Evolutionary conservation across 2,113 vertebrate genomes (phyloP), one percentile per base, ranked within the genome.

Genomic region (Mesoclemmys tuberculata): DNA sequence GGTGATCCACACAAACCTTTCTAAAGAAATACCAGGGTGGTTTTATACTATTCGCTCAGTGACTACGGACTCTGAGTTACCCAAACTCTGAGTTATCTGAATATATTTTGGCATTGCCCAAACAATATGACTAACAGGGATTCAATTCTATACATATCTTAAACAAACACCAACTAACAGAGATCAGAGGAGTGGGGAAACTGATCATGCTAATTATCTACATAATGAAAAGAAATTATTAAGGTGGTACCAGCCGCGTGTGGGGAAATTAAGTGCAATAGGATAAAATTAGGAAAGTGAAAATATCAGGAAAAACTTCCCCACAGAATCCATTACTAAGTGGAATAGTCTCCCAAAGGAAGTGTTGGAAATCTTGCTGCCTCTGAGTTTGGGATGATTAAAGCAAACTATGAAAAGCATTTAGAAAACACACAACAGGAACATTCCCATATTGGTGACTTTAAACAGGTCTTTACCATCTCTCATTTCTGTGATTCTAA

Each of bases 1-100:
- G 22, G 18, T n/a, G 64, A 68, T 68, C n/a, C 35, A n/a, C 38
- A 22, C 64, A 38, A 10, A 64, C 6, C 64, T 54, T 44, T 14
- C 2, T 10, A 21, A 77, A 4, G 14, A 79, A 79, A 5, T 26
- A 27, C 0, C 0, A 2, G 54, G 71, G 0, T 48, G 1, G 10
- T 74, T 41, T 52, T 51, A 31, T 78, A 16, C 5, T 91, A 18
- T 51, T 3, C 1, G 46, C 81, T 84, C 14, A 6, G 1, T 10
- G 78, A 2, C 21, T 87, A 54, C 58, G 80, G 2, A 49, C 10
- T 21, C 2, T 80, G 85, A 88, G 29, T 27, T 24, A 64, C 56
- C 2, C 21, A 78, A 74, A 79, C 18, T n/a, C n/a, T n/a, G n/a
- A 3, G 5, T 27, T 3, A 49, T 77, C 71, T 82, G 0, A 54